A percentile compares a stretch with the other conserved stretches of the same genome.
These are phyloP conservation scores for Meganola albula DNA, from an alignment of 2,888 invertebrate species.

Conservation along the genomic window DNA sequence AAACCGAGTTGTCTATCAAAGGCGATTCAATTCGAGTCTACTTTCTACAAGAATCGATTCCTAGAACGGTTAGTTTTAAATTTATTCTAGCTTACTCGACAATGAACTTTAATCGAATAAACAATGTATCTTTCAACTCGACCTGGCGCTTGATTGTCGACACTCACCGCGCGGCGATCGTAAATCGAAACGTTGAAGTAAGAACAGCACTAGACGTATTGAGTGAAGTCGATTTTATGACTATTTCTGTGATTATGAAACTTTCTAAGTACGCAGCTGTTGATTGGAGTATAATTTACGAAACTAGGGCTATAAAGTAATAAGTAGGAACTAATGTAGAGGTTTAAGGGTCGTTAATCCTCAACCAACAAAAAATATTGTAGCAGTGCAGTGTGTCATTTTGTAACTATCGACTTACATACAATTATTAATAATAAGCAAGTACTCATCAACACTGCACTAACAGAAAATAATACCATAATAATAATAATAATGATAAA, in stretches of 20 bases:
- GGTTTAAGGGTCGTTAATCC: too few species aligned
- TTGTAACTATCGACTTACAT: too few species aligned
- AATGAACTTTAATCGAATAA: slow-evolving; percentile 71
- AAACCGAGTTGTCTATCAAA: slow-evolving; percentile 20
- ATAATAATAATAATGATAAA: too few species aligned
- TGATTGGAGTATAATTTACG: slow-evolving; percentile 23
- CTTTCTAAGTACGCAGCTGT: slow-evolving; percentile 31
- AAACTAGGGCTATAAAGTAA: background rate
- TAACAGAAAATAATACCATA: too few species aligned
- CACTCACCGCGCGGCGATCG: slow-evolving; percentile 55
- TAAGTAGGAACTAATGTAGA: too few species aligned
- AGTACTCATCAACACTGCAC: too few species aligned
- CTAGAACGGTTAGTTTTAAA: slow-evolving; percentile 59
- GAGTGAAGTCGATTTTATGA: slow-evolving; percentile 57
- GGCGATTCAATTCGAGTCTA: slow-evolving; percentile 24
- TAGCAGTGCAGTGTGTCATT: too few species aligned
- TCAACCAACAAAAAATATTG: too few species aligned
- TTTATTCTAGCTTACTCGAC: slow-evolving; percentile 65
- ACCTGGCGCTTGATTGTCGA: slow-evolving; percentile 63
- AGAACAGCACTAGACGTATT: slow-evolving; percentile 57
- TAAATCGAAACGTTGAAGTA: slow-evolving; percentile 58
- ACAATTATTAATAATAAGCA: too few species aligned
- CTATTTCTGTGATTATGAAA: slow-evolving; percentile 52
- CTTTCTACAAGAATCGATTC: slow-evolving; percentile 42
- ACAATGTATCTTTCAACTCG: slow-evolving; percentile 65